Evolutionary conservation across 1,140 invertebrate species (phyloP), one percentile per base, ranked within the genome.

Genomic region (Drosophila sproati): DNA sequence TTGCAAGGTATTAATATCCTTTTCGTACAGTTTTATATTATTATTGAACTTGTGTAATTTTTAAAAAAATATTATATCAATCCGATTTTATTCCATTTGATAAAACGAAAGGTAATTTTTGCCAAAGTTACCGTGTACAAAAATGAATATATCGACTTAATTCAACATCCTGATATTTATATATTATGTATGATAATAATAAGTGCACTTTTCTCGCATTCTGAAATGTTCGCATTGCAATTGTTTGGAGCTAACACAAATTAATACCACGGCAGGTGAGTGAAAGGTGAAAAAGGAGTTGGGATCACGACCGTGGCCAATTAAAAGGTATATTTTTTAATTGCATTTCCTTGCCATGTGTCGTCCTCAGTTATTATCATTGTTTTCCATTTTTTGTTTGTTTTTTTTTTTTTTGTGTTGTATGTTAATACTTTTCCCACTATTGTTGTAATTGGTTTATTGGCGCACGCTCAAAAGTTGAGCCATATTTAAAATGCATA

Each of bases 251-350:
- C 82, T 85, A 77, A 86, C 82, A 69, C 76, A 75, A 82, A 88
- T 86, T 86, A 86, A 82, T 86, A 76, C 79, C 82, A 79, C 83
- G 83, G 61, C 83, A 88, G 82, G 79, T 77, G 79, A 76, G 71
- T 51, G 43, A 73, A 78, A 72, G 78, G 67, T 57, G 39, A 7
- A 4, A 7, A n/a, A 4, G 62, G 71, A 34, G 4, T n/a, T 7
- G 47, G 37, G 35, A 32, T 39, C 51, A 29, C 32, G 10, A 31
- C 31, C 4, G 5, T 28, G 64, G 54, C 75, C 82, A 86, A 86
- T 88, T 88, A 86, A 88, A 87, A 79, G 81, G 73, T 79, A 86
- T 79, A 62, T 82, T 86, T 78, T 86, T 86, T 88, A 86, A 86
- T 86, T 86, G 82, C 83, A 86, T 88, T 82, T 86, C 57, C 64